phyloP scores from a whole-genome alignment of 2,888 invertebrate species.

The Orchestes rusci region DNA sequence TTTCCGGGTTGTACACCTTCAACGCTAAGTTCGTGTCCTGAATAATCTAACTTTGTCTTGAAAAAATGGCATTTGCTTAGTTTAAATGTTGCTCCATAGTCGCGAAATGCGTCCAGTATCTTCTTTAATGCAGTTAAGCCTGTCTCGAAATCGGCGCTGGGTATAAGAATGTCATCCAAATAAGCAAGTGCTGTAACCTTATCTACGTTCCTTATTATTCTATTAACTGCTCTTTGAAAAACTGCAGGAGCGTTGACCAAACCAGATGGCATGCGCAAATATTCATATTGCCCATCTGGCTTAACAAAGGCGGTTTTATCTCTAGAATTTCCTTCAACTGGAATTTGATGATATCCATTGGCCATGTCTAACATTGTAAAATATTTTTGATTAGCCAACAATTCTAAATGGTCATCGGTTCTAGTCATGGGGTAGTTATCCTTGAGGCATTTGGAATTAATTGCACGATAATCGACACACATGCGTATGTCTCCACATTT shows the following conservation, averaged over 20 bases:
- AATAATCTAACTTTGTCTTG: slow-evolving; percentile 15
- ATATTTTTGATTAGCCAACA: slow-evolving; percentile 21
- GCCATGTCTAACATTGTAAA: slow-evolving; percentile 28
- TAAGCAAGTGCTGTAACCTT: no score
- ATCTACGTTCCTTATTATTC: no score
- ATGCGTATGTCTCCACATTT: slow-evolving; percentile 4
- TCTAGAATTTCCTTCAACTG: slow-evolving; percentile 27
- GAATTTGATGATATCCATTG: no score
- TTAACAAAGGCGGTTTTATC: slow-evolving; percentile 37
- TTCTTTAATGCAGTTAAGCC: background rate
- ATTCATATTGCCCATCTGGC: slow-evolving; percentile 34
- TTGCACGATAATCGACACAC: slow-evolving; percentile 3
- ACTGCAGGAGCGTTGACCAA: slow-evolving; percentile 32
- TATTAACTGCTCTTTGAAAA: no score
- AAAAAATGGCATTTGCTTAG: slow-evolving; percentile 22
- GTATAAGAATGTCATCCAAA: no score
- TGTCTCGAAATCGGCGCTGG: no score
- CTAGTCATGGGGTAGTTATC: slow-evolving; percentile 8
- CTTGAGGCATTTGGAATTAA: slow-evolving; percentile 1
- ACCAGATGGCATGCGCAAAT: slow-evolving; percentile 32
- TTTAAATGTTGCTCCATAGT: slow-evolving; percentile 13
- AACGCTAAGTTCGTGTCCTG: no score
- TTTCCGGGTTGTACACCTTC: slow-evolving; percentile 2
- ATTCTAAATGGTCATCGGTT: slow-evolving; percentile 12
- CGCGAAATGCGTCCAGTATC: slow-evolving; percentile 10